Percentiles rank a stretch among this genome's conserved stretches.
phyloP scores from a whole-genome alignment of 2,113 vertebrate species.

The Osmerus eperlanus region DNA sequence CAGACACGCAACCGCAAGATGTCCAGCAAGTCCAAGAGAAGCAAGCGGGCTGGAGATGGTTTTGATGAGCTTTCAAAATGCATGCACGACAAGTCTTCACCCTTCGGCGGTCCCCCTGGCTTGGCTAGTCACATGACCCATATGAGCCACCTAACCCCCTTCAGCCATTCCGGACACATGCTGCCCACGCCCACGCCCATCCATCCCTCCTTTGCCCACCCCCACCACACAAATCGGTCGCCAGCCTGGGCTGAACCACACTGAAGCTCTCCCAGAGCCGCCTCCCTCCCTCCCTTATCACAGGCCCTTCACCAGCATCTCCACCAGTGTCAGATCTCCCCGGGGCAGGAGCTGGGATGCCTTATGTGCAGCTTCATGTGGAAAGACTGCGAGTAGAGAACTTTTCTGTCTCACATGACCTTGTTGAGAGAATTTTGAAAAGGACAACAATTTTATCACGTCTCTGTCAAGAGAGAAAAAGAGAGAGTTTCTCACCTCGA shows the following conservation, averaged over 20 bases:
- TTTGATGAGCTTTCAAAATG: constrained; percentile 97
- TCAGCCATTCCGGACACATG: constrained; percentile 98
- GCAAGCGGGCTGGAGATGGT: constrained; percentile 85
- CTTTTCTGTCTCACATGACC: constrained; percentile 29
- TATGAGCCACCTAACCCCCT: constrained; percentile 92
- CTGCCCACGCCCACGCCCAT: constrained; percentile 96
- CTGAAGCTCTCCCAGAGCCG: constrained; percentile 49
- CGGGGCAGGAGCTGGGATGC: not conserved
- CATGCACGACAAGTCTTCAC: constrained; percentile 93
- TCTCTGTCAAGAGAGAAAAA: constrained; percentile 50
- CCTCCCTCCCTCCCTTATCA: constrained; percentile 4
- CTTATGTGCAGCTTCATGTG: not conserved
- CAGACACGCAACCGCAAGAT: constrained; percentile 99
- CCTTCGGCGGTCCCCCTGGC: constrained; percentile 82
- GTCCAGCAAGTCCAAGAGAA: constrained; percentile 99
- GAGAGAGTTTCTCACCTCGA: constrained; percentile 16
- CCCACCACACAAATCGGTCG: constrained; percentile 91
- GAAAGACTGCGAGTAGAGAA: constrained; percentile 28
- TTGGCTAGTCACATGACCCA: constrained; percentile 92
- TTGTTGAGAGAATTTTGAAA: constrained; percentile 19
- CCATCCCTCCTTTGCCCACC: constrained; percentile 90
- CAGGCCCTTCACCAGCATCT: constrained; percentile 13
- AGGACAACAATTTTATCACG: constrained; percentile 39
- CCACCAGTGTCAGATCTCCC: not conserved
- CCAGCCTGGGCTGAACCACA: constrained; percentile 89